Evolutionary conservation across 2,888 invertebrate genomes (phyloP), one percentile per base, ranked within the genome.

Genomic region (Hypolimnas misippus): DNA sequence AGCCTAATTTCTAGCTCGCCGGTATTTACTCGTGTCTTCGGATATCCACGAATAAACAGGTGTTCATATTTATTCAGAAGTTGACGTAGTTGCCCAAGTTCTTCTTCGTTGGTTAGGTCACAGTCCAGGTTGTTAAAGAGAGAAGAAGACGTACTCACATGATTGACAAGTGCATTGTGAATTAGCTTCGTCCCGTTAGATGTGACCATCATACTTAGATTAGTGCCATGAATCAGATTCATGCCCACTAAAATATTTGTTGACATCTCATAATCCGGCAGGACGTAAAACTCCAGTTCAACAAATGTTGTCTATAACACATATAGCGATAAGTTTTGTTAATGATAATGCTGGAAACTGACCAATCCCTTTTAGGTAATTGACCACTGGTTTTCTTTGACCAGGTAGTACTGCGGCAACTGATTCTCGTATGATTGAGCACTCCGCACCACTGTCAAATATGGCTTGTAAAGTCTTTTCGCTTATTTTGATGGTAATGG

Each of bases 401-500:
- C 76, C 76, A 0, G 75, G 75, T 46, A 78, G n/a, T 33, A 58
- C 62, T 0, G 59, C 52, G 0, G 74, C 75, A 0, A 76, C 0
- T 0, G 75, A 71, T 33, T 75, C 75, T 0, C 73, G 62, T 1
- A 76, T 71, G 0, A 76, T 8, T 1, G 76, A 76, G 52, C 74
- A 74, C 31, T 77, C 76, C 0, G 76, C 74, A 0, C 76, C 76
- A 14, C 76, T 76, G 29, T 77, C 76, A 46, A 77, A 76, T 0
- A 76, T 49, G 0, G 74, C 65, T 1, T 52, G 21, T 0, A 74
- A 29, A 3, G 21, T 58, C 6, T 31, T 51, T 5, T 40, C 16
- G 0, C 67, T 67, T 1, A 74, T 61, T 3, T 3, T 5, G 0
- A 73, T 17, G 0, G 16, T 35, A 35, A 74, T 70, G 0, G 60